These are phyloP conservation scores for Trichonephila clavata DNA, from an alignment of 1,140 invertebrate genomes.

Conservation along the genomic window DNA sequence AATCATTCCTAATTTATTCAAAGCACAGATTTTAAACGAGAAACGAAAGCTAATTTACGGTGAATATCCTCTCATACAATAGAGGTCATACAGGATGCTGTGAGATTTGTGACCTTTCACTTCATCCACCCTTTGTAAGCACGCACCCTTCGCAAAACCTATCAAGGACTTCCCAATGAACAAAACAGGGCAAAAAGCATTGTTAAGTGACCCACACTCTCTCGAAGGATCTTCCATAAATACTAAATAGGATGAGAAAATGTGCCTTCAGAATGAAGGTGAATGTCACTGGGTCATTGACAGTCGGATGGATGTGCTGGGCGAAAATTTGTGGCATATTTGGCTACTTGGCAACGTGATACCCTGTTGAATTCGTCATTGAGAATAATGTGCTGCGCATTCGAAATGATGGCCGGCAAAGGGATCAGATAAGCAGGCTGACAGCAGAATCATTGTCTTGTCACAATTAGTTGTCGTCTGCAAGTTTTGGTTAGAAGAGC, in stretches of 20 bases:
- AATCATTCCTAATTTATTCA: not conserved
- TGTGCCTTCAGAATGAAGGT: not conserved
- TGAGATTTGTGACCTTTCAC: not conserved
- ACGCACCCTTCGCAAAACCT: not conserved
- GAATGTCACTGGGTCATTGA: conserved; percentile 69
- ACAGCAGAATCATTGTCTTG: conserved; percentile 43
- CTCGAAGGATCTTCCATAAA: not conserved
- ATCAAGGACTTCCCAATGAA: not conserved
- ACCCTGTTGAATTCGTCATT: not conserved
- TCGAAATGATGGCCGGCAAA: conserved; percentile 37
- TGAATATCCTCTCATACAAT: not conserved
- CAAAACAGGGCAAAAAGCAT: conserved; percentile 10
- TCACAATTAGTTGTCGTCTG: conserved; percentile 62
- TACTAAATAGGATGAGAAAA: not conserved
- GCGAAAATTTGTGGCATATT: not conserved
- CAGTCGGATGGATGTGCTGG: not conserved
- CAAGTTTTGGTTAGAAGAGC: not conserved
- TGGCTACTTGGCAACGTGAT: conserved; percentile 6
- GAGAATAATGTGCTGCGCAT: not conserved
- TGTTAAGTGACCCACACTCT: conserved; percentile 4
- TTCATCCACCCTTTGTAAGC: not conserved
- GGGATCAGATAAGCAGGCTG: conserved; percentile 36
- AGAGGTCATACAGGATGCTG: not conserved
- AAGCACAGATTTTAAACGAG: not conserved
- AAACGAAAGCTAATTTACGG: not conserved